Evolutionary conservation across 1,140 invertebrate species (phyloP).

Genomic region (Phocides pigmalion): DNA sequence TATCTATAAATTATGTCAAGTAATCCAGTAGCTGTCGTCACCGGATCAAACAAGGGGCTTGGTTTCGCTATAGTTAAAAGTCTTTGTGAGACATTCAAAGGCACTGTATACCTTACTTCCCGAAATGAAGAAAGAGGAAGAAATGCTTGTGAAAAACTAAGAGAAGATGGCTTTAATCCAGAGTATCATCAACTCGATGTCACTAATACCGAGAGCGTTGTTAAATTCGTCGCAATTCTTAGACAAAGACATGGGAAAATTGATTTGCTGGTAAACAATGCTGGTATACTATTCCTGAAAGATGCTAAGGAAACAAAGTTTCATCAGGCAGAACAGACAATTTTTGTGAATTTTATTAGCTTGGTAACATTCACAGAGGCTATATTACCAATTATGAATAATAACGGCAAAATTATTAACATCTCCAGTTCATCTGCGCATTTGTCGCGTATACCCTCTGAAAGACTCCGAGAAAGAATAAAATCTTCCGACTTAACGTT

Average conservation of each 20-base stretch:
- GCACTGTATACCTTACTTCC: conserved; percentile 87
- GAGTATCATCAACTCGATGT: conserved; percentile 89
- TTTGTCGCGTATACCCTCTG: conserved; percentile 84
- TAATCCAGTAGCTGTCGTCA: conserved; percentile 83
- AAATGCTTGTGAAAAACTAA: conserved; percentile 84
- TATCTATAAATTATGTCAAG: conserved; percentile 14
- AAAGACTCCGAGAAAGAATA: conserved; percentile 83
- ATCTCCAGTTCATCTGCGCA: conserved; percentile 89
- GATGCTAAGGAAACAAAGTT: conserved; percentile 86
- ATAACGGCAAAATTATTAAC: conserved; percentile 89
- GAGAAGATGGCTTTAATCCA: conserved; percentile 77
- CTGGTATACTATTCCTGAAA: conserved; percentile 89
- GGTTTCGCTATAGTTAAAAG: conserved; percentile 88
- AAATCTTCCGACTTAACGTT: conserved; percentile 81
- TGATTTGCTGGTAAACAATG: conserved; percentile 94
- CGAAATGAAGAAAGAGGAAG: conserved; percentile 84
- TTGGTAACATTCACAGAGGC: conserved; percentile 86
- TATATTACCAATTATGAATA: conserved; percentile 87
- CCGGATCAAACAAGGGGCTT: conserved; percentile 91
- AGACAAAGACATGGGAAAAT: conserved; percentile 87
- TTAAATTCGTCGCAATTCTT: conserved; percentile 84
- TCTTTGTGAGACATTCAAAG: conserved; percentile 86
- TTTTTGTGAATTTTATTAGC: conserved; percentile 88
- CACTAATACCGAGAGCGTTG: conserved; percentile 84
- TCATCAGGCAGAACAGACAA: conserved; percentile 88